Evolutionary conservation across 2,888 invertebrate genomes (phyloP).

Genomic region (Parasteatoda lunata): DNA sequence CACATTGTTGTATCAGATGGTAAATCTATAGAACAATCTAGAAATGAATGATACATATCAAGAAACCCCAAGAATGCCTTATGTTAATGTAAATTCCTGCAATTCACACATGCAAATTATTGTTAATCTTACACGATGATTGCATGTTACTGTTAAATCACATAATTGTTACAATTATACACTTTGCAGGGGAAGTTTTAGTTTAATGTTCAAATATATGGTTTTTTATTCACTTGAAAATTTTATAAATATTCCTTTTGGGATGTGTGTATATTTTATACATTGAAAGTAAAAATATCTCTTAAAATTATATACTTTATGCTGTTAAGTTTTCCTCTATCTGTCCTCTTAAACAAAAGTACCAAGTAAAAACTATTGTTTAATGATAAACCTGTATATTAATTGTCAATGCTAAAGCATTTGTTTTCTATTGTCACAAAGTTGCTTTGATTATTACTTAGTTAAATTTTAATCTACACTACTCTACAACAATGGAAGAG

Average conservation of each 20-base stretch:
- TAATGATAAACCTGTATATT: neutral
- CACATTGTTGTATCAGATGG: neutral
- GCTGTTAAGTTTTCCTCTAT: neutral
- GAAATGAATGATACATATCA: constrained; percentile 54
- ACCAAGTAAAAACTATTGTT: neutral
- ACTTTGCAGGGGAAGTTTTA: neutral
- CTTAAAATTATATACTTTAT: neutral
- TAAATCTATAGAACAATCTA: constrained; percentile 7
- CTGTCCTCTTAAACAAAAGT: neutral
- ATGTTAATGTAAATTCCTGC: constrained; percentile 27
- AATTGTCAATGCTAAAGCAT: no score
- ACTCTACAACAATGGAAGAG: no score
- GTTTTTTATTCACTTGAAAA: neutral
- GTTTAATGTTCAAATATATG: neutral
- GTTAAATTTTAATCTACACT: no score
- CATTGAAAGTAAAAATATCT: neutral
- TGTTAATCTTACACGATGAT: constrained; percentile 17
- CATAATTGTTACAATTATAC: constrained; percentile 19
- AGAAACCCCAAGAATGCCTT: constrained; percentile 46
- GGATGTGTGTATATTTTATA: neutral
- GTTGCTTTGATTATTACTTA: no score
- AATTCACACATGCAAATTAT: constrained; percentile 1
- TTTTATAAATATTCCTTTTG: neutral
- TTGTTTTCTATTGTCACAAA: no score
- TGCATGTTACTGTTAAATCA: constrained; percentile 16